Base-by-base conservation (phyloP, 2,888 invertebrate species). In the Chamaedrilus cognettii region DNA sequence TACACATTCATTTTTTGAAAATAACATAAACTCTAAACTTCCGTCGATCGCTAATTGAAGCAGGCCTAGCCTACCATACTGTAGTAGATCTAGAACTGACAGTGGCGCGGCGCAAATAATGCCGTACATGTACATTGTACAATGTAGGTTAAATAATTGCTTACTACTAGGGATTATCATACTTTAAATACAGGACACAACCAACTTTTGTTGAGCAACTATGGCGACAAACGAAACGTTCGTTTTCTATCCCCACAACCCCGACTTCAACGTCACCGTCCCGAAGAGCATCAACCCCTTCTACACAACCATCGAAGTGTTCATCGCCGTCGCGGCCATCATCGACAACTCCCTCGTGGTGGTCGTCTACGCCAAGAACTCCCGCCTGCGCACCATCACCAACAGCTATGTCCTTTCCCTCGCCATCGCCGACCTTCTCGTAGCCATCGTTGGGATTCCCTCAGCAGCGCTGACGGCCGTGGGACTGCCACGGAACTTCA, bases 331-430 rank as follows among this genome's bases (percentile, higher is more conserved):
- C 34, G 87, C 90, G 73, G 93, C 94, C 5, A 88, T 94, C 35
- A 30, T 74, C 33, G 75, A 73, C 42, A 76, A 76, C 70, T 51
- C 62, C 7, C 66, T 71, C 23, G 94, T 94, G 75, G 91, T 95
- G 76, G 87, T 90, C 70, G 94, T 93, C 62, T 95, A 95, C 83
- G 87, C 88, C 60, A 88, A 89, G 62, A 93, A 94, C 77, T 87
- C 91, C 28, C 88, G 90, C 71, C 85, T 95, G 60, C 87, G 94
- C 11, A 87, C 93, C 50, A 87, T 94, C 32, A 94, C 94, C 56
- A 95, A 95, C 85, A 94, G 94, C 80, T 95, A 95, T 84, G 94
- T 95, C 77, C 91, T 94, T 72, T 94, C 94, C 0, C 83, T 95
- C 80, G 95, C 95, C 0, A 88, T 90, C 26, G 94, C 95, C 1